Evolutionary conservation across 2,113 vertebrate species (phyloP).

Genomic region (Mesocricetus auratus): DNA sequence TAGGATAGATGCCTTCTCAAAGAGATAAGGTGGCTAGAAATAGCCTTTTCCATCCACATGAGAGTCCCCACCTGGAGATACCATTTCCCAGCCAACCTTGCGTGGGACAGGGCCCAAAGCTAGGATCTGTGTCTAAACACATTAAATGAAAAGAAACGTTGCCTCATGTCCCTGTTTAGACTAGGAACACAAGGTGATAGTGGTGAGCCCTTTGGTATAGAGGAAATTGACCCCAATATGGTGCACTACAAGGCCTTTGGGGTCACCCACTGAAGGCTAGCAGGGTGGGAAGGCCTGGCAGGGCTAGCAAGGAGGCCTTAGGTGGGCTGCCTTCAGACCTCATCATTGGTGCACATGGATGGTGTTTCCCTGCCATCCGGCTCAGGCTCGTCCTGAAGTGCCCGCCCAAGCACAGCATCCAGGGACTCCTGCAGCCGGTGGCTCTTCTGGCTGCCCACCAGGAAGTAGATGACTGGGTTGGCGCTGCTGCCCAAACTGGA

Average conservation of each 20-base stretch:
- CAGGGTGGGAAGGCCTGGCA: not conserved
- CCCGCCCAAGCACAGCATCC: not conserved
- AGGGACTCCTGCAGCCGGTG: not conserved
- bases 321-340: not conserved
- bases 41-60: accelerated
- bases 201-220: not conserved
- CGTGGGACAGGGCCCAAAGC: not conserved
- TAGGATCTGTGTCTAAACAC: no score
- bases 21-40: no score
- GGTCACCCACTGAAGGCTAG: not conserved
- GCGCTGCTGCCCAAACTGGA: not conserved
- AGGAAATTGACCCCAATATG: not conserved
- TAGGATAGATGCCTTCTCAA: not conserved
- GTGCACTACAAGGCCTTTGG: not conserved
- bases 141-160: not conserved
- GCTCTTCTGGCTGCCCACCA: conserved; percentile 25
- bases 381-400: not conserved
- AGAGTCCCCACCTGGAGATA: no score
- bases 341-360: not conserved
- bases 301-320: not conserved
- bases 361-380: not conserved
- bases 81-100: no score
- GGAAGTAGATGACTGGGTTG: conserved; percentile 30
- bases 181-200: not conserved
- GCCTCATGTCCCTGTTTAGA: not conserved